phyloP scores from a whole-genome alignment of 2,113 vertebrate species.

The Upupa epops region DNA sequence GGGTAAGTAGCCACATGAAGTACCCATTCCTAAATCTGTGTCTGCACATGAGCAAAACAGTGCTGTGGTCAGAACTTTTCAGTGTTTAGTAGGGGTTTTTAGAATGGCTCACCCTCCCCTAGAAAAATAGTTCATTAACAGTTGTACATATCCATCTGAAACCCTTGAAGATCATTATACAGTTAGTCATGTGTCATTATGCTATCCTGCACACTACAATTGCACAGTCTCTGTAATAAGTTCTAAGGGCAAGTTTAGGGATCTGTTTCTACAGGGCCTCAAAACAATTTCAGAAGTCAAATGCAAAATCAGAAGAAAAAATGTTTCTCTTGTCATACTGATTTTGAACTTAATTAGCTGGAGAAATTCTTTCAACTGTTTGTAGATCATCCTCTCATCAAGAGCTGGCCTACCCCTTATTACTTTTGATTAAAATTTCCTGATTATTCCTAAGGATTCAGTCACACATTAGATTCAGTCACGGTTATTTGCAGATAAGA shows the following conservation, averaged over 20 bases:
- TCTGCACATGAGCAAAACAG: neutral
- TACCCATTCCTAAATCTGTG: neutral
- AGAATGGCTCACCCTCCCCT: neutral
- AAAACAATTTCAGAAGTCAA: neutral
- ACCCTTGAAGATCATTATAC: neutral
- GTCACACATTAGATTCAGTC: neutral
- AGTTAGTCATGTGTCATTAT: neutral
- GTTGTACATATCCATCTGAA: neutral
- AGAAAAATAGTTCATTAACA: neutral
- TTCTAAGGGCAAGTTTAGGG: neutral
- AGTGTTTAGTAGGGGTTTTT: neutral
- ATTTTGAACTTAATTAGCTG: neutral
- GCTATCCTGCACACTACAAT: neutral
- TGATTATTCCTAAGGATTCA: constrained; percentile 25
- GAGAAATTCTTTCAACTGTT: neutral
- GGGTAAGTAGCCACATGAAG: neutral
- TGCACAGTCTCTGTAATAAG: neutral
- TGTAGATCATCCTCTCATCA: neutral
- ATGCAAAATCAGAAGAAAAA: neutral
- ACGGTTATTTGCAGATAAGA: neutral
- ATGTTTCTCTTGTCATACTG: neutral
- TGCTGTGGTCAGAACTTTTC: neutral
- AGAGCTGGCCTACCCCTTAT: neutral
- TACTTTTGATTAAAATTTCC: constrained; percentile 40
- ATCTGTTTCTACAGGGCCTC: neutral